Conservation (phyloP, 2,888 invertebrate genomes). For the Ctenicera cuprea region DNA sequence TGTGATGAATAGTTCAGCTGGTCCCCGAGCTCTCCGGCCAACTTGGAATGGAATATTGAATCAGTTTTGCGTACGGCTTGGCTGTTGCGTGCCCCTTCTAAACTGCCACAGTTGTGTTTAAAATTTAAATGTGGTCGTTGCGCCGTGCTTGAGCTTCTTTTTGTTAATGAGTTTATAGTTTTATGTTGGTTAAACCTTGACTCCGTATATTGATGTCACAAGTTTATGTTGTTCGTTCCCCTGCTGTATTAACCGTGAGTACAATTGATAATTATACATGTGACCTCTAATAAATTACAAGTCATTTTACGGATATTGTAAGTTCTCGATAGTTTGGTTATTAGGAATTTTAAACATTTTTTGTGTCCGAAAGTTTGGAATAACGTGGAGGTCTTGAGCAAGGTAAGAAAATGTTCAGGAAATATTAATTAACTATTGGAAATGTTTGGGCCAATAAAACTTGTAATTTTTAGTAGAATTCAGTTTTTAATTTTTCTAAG, state of each 20-base stretch:
- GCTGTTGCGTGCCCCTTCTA: conserved; percentile 43
- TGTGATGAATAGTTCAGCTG: conserved; percentile 58
- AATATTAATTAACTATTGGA: no score
- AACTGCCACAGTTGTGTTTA: conserved; percentile 48
- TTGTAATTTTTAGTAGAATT: no score
- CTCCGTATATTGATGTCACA: conserved; percentile 17
- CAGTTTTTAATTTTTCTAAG: no score
- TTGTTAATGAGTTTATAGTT: conserved; percentile 39
- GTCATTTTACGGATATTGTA: background rate
- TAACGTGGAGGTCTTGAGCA: no score
- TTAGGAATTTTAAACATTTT: no score
- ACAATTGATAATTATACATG: conserved; percentile 8
- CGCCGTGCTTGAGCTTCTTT: conserved; percentile 37
- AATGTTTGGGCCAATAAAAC: no score
- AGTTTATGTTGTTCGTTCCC: background rate
- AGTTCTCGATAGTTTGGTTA: no score
- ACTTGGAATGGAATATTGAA: conserved; percentile 58
- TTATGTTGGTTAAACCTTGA: conserved; percentile 5
- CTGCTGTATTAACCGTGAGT: conserved; percentile 5
- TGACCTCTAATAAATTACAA: conserved; percentile 10
- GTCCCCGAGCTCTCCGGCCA: conserved; percentile 49
- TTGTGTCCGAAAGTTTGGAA: no score
- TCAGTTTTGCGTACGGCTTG: conserved; percentile 55
- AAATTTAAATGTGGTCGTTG: conserved; percentile 49
- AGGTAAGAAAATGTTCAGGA: no score